A percentile compares a stretch with the other conserved stretches of the same genome.
Conservation (phyloP, 2,888 invertebrate species). For the Limnephilus lunatus region DNA sequence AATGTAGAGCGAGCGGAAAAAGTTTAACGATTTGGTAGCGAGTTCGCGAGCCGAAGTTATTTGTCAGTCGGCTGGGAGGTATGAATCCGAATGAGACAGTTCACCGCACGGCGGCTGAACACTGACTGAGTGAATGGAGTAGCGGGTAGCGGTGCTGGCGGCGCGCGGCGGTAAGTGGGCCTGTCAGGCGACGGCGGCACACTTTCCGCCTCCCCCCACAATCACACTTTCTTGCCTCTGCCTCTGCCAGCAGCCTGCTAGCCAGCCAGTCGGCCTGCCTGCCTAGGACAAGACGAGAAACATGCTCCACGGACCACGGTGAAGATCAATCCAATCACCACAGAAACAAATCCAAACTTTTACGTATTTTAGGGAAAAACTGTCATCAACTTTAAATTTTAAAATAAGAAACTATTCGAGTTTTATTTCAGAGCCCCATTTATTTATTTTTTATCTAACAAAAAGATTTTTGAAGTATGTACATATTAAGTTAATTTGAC, state of each 20-base stretch:
- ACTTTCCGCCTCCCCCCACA: conserved; percentile 56
- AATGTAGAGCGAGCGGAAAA: conserved; percentile 7
- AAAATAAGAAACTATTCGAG: too few species aligned
- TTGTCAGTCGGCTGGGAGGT: conserved; percentile 65
- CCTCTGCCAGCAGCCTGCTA: conserved; percentile 43
- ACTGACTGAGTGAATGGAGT: conserved; percentile 71
- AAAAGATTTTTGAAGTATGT: too few species aligned
- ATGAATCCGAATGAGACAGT: conserved; percentile 18
- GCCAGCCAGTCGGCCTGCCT: not conserved
- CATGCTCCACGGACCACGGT: conserved; percentile 20
- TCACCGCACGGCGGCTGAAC: conserved; percentile 69
- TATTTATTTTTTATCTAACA: too few species aligned
- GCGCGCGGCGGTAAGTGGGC: conserved; percentile 72
- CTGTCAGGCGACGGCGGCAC: conserved; percentile 67
- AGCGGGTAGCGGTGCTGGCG: conserved; percentile 70
- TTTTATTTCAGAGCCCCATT: too few species aligned
- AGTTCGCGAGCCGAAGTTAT: conserved; percentile 40
- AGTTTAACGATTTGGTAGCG: conserved; percentile 25
- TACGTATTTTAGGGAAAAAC: not conserved
- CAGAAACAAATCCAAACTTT: not conserved
- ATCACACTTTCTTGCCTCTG: conserved; percentile 49
- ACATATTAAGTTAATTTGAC: too few species aligned
- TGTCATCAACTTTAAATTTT: not conserved
- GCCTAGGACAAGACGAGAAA: conserved; percentile 40
- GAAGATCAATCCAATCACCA: conserved; percentile 30